A percentile compares a stretch with the other conserved stretches of the same genome.
phyloP scores from a whole-genome alignment of 1,140 invertebrate species.

The Ooceraea biroi region DNA sequence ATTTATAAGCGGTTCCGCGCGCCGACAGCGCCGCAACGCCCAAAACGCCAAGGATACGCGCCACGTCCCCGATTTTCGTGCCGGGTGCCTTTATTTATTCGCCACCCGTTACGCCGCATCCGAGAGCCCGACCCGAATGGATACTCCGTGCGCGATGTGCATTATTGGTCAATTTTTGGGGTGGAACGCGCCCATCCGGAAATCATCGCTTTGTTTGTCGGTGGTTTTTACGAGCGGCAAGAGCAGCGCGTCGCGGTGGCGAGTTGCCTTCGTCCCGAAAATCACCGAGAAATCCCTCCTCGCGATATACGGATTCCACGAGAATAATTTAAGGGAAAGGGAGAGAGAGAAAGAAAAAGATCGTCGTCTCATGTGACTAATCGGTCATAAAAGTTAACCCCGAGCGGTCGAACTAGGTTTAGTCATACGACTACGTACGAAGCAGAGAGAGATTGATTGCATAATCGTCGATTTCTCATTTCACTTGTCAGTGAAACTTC shows the following conservation, averaged over 20 bases:
- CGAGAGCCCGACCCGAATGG: constrained; percentile 13
- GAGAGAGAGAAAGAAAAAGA: neutral
- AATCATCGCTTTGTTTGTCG: constrained; percentile 84
- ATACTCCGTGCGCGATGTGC: constrained; percentile 63
- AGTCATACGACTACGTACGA: neutral
- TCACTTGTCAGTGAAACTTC: neutral
- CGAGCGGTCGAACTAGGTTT: neutral
- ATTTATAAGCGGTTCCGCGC: constrained; percentile 77
- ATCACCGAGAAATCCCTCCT: constrained; percentile 55
- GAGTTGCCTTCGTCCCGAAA: constrained; percentile 65
- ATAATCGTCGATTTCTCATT: neutral
- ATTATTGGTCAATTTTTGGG: constrained; percentile 81
- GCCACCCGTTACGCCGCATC: constrained; percentile 59
- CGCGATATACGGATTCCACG: neutral
- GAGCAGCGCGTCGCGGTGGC: constrained; percentile 7
- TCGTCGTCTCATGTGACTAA: constrained; percentile 4
- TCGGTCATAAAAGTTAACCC: constrained; percentile 6
- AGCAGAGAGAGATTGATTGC: neutral
- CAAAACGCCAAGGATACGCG: constrained; percentile 74
- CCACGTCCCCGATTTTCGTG: constrained; percentile 59
- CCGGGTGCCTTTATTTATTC: constrained; percentile 77
- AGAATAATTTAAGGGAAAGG: neutral
- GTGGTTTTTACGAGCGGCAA: constrained; percentile 70
- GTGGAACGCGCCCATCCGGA: constrained; percentile 79
- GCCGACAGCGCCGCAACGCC: constrained; percentile 77